Evolutionary conservation across 2,888 invertebrate genomes (phyloP).

Genomic region (Perizoma affinitatum): DNA sequence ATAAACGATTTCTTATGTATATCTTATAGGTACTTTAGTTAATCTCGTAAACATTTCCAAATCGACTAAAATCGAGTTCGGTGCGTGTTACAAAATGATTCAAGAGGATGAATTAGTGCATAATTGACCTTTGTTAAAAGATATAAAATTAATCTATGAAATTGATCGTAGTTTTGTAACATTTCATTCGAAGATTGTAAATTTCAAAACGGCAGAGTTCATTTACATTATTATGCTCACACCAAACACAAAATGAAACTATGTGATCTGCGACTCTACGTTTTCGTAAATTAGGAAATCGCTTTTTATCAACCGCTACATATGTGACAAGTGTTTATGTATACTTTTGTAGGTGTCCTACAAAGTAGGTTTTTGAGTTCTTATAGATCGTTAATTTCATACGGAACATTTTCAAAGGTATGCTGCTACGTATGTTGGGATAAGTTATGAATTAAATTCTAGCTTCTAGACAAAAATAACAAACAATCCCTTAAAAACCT

Average conservation of each 20-base stretch:
- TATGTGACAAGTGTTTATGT: too few species aligned
- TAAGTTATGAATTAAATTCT: too few species aligned
- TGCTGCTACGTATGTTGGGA: too few species aligned
- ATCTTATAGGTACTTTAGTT: too few species aligned
- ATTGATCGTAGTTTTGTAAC: conserved; percentile 49
- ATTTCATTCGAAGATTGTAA: conserved; percentile 41
- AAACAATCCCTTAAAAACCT: too few species aligned
- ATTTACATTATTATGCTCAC: conserved; percentile 58
- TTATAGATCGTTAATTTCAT: too few species aligned
- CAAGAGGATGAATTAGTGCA: conserved; percentile 30
- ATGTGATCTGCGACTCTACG: conserved; percentile 40
- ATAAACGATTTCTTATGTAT: conserved; percentile 8
- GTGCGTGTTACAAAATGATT: conserved; percentile 34
- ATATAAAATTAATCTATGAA: conserved; percentile 37
- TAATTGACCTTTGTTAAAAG: conserved; percentile 38
- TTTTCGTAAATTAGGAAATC: conserved; percentile 41
- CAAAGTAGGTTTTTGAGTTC: too few species aligned
- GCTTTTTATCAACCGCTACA: neutral
- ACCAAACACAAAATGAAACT: conserved; percentile 39
- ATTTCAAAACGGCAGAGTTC: conserved; percentile 48
- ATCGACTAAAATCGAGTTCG: neutral
- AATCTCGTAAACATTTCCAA: too few species aligned
- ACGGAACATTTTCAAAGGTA: too few species aligned
- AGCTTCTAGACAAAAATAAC: too few species aligned
- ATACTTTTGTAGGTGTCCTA: too few species aligned